Evolutionary conservation across 2,888 invertebrate genomes (phyloP), one percentile per base, ranked within the genome.

Genomic region (Athalia circularis): DNA sequence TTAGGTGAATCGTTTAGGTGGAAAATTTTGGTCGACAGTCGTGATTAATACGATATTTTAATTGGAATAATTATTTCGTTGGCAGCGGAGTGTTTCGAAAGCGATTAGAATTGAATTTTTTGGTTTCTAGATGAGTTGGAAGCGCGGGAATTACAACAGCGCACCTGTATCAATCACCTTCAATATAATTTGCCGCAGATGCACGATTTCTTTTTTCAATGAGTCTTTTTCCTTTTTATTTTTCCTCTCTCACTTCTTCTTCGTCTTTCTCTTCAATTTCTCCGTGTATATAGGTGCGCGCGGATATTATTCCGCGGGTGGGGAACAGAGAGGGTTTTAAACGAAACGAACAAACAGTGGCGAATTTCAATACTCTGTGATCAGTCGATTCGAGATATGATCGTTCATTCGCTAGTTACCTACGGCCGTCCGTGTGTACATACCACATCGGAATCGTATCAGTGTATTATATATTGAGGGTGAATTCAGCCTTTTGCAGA

Each of bases 401-500:
- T 68, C 68, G 68, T 43, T 29, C 43, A 6, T 50, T 50, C 54
- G 59, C 59, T 13, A 43, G 54, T 43, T 43, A 13, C 13, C 47
- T 43, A 59, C 48, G 72, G 7, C 29, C 45, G 72, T 59, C 15
- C 59, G 13, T 59, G 13, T 68, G 13, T 59, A 43, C 59, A 47
- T 61, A 47, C 72, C 29, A 11, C 29, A 29, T 29, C 29, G 29
- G 29, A 29, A 29, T 29, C 13, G 15, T 62, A 62, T 29, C 15
- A 52, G 61, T 61, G 57, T 29, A 29, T 29, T 29, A 29, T 70
- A 50, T 75, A 13, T 62, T 48, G 62, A 43, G 75, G 64, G 50
- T 75, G 64, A 75, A 62, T 83, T 79, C 77, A 80, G 77, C 80
- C 81, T 83, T 83, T 83, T 83, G 82, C 80, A 75, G 81, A 85